Evolutionary conservation across 1,140 invertebrate genomes (phyloP).

Genomic region (Apocrypta bakeri): DNA sequence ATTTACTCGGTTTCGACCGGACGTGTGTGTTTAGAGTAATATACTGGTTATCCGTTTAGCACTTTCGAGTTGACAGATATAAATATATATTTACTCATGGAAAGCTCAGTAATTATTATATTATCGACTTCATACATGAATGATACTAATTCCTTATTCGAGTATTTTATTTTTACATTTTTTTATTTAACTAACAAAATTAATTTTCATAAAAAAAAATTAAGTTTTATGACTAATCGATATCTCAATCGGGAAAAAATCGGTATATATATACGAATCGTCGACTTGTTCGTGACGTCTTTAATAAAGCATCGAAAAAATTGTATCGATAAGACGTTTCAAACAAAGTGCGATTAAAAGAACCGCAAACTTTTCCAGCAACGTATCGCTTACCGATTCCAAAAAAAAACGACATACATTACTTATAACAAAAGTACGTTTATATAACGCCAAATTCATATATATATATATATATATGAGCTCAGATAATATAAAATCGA

Average conservation of each 20-base stretch:
- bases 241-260: no score
- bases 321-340: no score
- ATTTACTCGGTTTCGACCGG: background rate
- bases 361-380: constrained; percentile 14
- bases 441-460: constrained; percentile 43
- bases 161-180: no score
- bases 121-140: no score
- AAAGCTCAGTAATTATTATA: no score
- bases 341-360: background rate
- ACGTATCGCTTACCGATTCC: constrained; percentile 5
- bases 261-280: no score
- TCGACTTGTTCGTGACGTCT: no score
- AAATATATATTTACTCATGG: background rate
- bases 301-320: no score
- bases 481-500: background rate
- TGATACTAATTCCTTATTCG: no score
- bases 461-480: background rate
- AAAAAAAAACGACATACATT: constrained; percentile 4
- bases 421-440: constrained; percentile 29
- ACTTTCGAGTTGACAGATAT: background rate
- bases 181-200: no score
- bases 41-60: background rate
- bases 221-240: no score
- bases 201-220: no score
- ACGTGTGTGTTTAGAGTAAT: background rate